These are phyloP conservation scores for Cephalotes varians DNA, from an alignment of 2,888 invertebrate species.

Conservation along the genomic window DNA sequence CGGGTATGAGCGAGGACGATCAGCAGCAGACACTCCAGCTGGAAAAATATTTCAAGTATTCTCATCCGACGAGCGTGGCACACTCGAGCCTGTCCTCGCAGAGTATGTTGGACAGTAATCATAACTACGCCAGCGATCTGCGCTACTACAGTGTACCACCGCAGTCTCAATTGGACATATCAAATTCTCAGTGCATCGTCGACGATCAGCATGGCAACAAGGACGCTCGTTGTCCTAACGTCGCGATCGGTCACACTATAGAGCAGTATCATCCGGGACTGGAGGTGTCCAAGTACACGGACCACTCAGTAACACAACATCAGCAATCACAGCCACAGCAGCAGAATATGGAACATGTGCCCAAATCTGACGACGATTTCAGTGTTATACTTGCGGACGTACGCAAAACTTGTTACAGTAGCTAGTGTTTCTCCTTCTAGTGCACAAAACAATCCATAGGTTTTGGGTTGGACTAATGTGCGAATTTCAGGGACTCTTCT, in stretches of 20 bases:
- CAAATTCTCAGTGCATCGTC: slow-evolving; percentile 82
- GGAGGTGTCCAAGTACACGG: slow-evolving; percentile 82
- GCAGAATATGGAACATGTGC: slow-evolving; percentile 85
- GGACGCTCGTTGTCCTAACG: slow-evolving; percentile 79
- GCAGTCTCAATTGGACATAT: slow-evolving; percentile 82
- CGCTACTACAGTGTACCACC: slow-evolving; percentile 83
- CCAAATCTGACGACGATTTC: slow-evolving; percentile 94
- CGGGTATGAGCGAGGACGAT: slow-evolving; percentile 75
- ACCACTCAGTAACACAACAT: slow-evolving; percentile 74
- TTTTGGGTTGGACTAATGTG: background rate
- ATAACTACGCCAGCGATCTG: slow-evolving; percentile 86
- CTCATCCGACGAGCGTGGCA: slow-evolving; percentile 75
- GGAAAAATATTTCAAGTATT: slow-evolving; percentile 84
- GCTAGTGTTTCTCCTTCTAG: slow-evolving; percentile 79
- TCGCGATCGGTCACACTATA: slow-evolving; percentile 80
- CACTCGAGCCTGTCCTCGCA: slow-evolving; percentile 82
- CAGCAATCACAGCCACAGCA: slow-evolving; percentile 80
- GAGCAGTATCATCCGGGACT: slow-evolving; percentile 83
- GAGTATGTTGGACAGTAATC: slow-evolving; percentile 87
- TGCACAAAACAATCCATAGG: slow-evolving; percentile 5
- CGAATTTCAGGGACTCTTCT: background rate
- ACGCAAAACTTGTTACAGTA: slow-evolving; percentile 95
- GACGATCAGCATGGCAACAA: slow-evolving; percentile 80
- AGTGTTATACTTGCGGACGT: slow-evolving; percentile 96
- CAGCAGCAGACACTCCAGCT: slow-evolving; percentile 83